phyloP scores from a whole-genome alignment of 2,797 vertebrate species.

The Mus caroli region DNA sequence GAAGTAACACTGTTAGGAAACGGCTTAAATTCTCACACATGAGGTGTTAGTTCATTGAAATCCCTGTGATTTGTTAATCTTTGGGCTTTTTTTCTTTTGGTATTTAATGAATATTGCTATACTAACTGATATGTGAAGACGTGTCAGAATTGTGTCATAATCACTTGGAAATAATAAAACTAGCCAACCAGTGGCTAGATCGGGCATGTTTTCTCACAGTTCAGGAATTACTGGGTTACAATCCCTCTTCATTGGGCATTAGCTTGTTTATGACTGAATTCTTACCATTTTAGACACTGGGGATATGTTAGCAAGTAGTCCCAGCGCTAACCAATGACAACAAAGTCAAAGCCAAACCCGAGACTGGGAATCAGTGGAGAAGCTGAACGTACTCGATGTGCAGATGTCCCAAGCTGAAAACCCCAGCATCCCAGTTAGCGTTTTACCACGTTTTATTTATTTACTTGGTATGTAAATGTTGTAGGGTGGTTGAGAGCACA shows the following conservation, averaged over 20 bases:
- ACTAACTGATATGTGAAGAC: not conserved
- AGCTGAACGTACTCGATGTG: not conserved
- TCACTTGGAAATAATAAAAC: constrained; percentile 34
- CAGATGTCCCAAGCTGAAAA: not conserved
- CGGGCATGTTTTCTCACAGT: not conserved
- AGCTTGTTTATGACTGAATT: not conserved
- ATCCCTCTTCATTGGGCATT: not conserved
- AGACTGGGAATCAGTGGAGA: not conserved
- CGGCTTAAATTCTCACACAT: not conserved
- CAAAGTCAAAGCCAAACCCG: not conserved
- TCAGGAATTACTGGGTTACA: not conserved
- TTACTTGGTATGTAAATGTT: not conserved
- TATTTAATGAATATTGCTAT: constrained; percentile 39
- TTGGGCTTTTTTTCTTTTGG: not conserved
- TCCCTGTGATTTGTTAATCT: constrained; percentile 15
- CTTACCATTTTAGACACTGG: not conserved
- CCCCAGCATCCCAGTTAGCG: not conserved
- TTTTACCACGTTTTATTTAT: not conserved
- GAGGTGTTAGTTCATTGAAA: constrained; percentile 32
- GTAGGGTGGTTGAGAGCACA: not conserved
- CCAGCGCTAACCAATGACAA: too few relatives aligned
- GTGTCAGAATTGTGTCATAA: not conserved
- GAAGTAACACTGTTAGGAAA: constrained; percentile 29
- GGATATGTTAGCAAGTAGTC: constrained; percentile 1
- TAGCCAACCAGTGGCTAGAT: not conserved